A percentile compares a stretch with the other conserved stretches of the same genome.
Evolutionary conservation across 2,888 invertebrate species (phyloP).

Genomic region (Daptonema setosum): DNA sequence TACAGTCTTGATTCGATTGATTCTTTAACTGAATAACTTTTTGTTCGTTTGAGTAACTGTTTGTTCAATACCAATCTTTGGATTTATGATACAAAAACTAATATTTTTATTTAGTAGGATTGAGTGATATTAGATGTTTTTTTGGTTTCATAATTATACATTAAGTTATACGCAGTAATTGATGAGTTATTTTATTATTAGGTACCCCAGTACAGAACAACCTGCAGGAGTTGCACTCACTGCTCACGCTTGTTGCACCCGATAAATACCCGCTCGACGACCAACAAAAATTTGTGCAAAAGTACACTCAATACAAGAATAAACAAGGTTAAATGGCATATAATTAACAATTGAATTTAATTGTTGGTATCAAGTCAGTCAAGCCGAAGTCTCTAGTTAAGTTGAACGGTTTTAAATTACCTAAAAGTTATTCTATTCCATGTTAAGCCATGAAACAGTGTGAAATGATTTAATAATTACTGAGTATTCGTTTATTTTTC

Average conservation of each 20-base stretch:
- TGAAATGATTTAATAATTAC: too few relatives aligned
- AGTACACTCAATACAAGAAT: slow-evolving; percentile 12
- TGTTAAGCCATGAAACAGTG: too few relatives aligned
- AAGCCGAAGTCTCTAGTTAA: too few relatives aligned
- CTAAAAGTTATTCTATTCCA: too few relatives aligned
- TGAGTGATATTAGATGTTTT: background rate
- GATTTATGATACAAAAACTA: background rate
- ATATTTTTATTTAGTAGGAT: background rate
- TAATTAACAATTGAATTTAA: too few relatives aligned
- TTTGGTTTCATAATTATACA: background rate
- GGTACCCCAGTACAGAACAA: slow-evolving; percentile 34
- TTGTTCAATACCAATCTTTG: background rate
- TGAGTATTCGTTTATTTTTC: background rate
- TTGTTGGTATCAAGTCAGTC: too few relatives aligned
- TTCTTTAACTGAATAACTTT: background rate
- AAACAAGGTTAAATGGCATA: background rate
- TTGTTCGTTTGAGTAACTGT: background rate
- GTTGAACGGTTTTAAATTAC: too few relatives aligned
- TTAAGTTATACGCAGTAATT: too few relatives aligned
- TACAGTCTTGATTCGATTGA: background rate
- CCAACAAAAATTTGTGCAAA: slow-evolving; percentile 23
- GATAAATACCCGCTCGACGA: slow-evolving; percentile 20
- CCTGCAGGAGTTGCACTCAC: slow-evolving; percentile 29
- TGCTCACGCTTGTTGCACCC: slow-evolving; percentile 27
- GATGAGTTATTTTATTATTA: slow-evolving; percentile 25